Evolutionary conservation across 2,113 vertebrate genomes (phyloP), one percentile per base, ranked within the genome.

Genomic region (Apteryx mantelli): DNA sequence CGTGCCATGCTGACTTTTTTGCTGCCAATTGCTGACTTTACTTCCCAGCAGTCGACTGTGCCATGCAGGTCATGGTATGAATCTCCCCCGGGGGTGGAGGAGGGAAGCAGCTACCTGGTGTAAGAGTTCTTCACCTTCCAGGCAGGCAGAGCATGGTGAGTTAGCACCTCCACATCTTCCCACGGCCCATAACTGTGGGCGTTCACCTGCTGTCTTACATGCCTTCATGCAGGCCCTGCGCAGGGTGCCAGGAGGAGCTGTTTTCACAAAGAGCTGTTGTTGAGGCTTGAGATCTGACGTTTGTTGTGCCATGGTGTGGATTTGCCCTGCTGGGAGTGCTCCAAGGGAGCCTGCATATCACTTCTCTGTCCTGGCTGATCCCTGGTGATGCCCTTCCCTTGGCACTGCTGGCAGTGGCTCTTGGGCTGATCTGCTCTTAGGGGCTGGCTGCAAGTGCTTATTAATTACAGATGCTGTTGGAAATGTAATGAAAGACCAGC

Each of bases 151-250:
- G 25, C 56, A 60, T 19, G 32, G 77, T 1, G 0, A 75, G 46
- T 50, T 61, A 50, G 13, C 38, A 32, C 36, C 48, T 75, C 3
- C 3, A 8, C 1, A 2, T 69, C 12, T 0, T 0, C 25, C 32
- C 21, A 30, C 32, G 42, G 28, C 28, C 32, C 21, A 30, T 34
- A 40, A 19, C 24, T 79, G 48, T 0, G 8, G 21, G 25, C 25
- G n/a, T 52, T 91, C n/a, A 9, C 22, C 26, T 82, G 44, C 50
- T 58, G 86, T 82, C 42, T 58, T 65, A 15, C 42, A 19, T 69
- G 53, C 25, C 56, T 68, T 56, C 21, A 8, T 87, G 36, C 19
- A 44, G 52, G 46, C 42, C n/a, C 21, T 5, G 1, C 11, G 13
- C 14, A 11, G 55, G 17, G 11, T 73, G 44, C 36, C 38, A 79